Conservation (phyloP, 2,797 vertebrate species). For the Anguilla marmorata region DNA sequence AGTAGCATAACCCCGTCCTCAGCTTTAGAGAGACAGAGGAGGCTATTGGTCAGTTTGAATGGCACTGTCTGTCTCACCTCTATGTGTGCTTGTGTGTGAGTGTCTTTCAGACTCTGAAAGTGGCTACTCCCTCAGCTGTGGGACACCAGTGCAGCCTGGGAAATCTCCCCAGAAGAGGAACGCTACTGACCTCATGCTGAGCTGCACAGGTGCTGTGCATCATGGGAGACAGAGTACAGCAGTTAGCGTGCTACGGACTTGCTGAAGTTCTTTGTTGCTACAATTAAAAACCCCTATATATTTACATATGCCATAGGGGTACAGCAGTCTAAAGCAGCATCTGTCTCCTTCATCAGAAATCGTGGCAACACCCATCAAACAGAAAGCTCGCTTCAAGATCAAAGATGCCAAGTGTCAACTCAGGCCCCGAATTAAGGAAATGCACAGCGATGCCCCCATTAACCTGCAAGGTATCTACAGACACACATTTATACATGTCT, state of each 20-base stretch:
- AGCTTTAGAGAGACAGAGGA: constrained; percentile 55
- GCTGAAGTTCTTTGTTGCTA: neutral
- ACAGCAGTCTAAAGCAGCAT: neutral
- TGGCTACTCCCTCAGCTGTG: constrained; percentile 91
- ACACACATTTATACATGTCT: neutral
- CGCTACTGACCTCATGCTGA: constrained; percentile 57
- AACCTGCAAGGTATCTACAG: constrained; percentile 77
- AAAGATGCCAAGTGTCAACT: constrained; percentile 93
- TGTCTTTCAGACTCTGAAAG: constrained; percentile 83
- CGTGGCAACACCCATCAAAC: constrained; percentile 79
- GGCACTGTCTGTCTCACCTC: neutral
- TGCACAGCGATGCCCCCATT: constrained; percentile 72
- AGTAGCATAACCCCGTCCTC: constrained; percentile 39
- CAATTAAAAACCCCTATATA: too few relatives aligned
- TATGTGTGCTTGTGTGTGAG: constrained; percentile 38
- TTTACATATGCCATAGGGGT: too few relatives aligned
- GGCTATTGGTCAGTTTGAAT: constrained; percentile 42
- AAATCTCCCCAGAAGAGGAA: constrained; percentile 78
- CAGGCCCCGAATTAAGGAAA: constrained; percentile 84
- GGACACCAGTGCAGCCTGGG: constrained; percentile 74
- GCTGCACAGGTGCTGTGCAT: constrained; percentile 75
- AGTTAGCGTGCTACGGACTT: neutral
- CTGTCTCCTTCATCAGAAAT: constrained; percentile 68
- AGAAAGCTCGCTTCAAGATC: constrained; percentile 93
- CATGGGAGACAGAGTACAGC: constrained; percentile 15